Evolutionary conservation across 2,888 invertebrate genomes (phyloP), one percentile per base, ranked within the genome.

Genomic region (Cheilosia soror): DNA sequence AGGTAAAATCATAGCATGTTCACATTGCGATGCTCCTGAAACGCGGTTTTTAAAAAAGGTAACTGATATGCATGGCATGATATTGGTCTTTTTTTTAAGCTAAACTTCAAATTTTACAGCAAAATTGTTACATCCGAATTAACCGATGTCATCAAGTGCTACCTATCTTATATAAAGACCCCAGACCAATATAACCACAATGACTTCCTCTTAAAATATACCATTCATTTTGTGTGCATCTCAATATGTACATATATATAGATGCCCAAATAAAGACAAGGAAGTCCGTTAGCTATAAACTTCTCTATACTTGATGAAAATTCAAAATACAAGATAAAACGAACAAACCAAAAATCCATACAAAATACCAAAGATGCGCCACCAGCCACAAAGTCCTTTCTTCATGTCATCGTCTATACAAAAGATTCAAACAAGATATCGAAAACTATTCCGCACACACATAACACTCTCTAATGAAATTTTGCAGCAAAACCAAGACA

Each of bases 281-380:
- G 76, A 81, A 76, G 76, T 81, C 76, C 63, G 60, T 65, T 58
- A 44, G 63, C 68, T 25, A 81, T 76, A 81, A 80, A 75, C 60
- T 55, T 62, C 53, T 27, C 25, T 5, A 15, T 55, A 51, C 57
- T 77, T 72, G 58, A 77, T 66, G 72, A 62, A 72, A 72, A 66
- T 31, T 51, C 57, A 51, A 31, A 47, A 31, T 60, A 33, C 25
- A 37, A 33, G 55, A 69, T 3, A n/a, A 51, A 60, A 27, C n/a
- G 27, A 13, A 60, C 29, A 68, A 33, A 5, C 49, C 5, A 58
- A 53, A 79, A 53, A 29, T 47, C 40, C 9, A 57, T 49, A 44
- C 49, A 60, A 58, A 44, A 2, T 27, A 47, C 47, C 20, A 53
- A 47, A 47, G 49, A 65, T 66, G n/a, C 42, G 20, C 51, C 31